Evolutionary conservation across 2,888 invertebrate species (phyloP), one percentile per base, ranked within the genome.

Genomic region (Andrena trimmerana): DNA sequence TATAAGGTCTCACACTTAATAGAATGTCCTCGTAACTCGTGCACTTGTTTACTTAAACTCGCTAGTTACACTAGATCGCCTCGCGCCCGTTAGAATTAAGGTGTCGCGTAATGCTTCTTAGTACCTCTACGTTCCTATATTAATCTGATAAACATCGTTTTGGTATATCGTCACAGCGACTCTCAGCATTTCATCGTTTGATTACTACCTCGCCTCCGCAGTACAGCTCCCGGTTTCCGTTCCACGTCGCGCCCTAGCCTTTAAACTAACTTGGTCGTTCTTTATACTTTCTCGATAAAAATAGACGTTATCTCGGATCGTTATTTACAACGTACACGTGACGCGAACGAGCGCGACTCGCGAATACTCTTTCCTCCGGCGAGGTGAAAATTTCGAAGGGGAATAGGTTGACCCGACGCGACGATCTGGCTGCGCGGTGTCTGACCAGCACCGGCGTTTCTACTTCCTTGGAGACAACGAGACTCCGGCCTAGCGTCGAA

Each of bases 101-200:
- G 75, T 71, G 68, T n/a, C 71, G 73, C 57, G 70, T 84, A 80
- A 79, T 42, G 71, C 20, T 33, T 74, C 74, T 82, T 82, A 77
- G 48, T 67, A 74, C 60, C 70, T 69, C 84, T 85, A 85, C 78
- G 33, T 7, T 77, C 68, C 83, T 88, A 88, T 66, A 84, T 81
- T 79, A 79, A 85, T 83, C 90, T 89, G 93, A 88, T 91, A 92
- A 80, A 90, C 91, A 92, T 92, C 90, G 92, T 92, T 94, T 94
- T 94, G 93, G 94, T 94, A 93, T 93, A 92, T 92, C 91, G 92
- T 94, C 94, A 93, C 94, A 94, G 93, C 93, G 91, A 90, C 90
- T 92, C 92, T 92, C 92, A 92, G 90, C 90, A 88, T 91, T 86
- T 80, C 91, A 91, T 92, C 90, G 85, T 91, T 92, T 92, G 90